Base-by-base conservation (phyloP, 2,113 vertebrate genomes). In the Nibea coibor region DNA sequence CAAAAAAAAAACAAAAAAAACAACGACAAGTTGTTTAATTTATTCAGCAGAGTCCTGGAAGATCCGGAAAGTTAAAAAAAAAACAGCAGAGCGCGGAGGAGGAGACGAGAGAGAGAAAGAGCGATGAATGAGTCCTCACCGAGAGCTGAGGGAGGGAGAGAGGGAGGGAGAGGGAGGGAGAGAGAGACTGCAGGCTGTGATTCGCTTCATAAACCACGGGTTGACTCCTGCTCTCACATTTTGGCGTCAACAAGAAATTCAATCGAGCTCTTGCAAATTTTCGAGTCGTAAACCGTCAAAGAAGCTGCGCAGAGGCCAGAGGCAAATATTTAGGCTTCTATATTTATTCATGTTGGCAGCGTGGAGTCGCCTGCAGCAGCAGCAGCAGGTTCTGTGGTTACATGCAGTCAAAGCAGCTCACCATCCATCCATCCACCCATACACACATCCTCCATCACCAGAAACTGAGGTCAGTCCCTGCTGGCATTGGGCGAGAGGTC, bases 1-100 rank as follows among this genome's bases (percentile, higher is more conserved):
- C 31, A n/a, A n/a, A n/a, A n/a, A n/a, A n/a, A n/a, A n/a, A n/a
- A 4, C 4, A 31, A 35, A 35, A 35, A 35, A 35, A 35, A 35
- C 35, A 35, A 35, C 35, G 8, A 35, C 7, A 2, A 1, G 35
- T 2, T 47, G 71, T 14, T 66, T 20, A 0, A 26, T 62, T 7
- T 39, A 19, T 57, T 24, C 11, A 9, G 16, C 5, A 0, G 0
- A 20, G 20, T 20, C 58, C 0, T 6, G 0, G 28, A 7, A 39
- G 8, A 24, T 64, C 28, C 14, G 61, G 51, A 85, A 90, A 92
- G 87, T 90, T 91, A 63, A 68, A 31, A 59, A 68, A 59, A 68
- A 22, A 24, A 11, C 6, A 63, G 48, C 14, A 14, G 35, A 43
- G 66, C 66, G 63, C 8, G 47, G 39, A 72, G 48, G 10, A 59